Base-by-base conservation (phyloP, 2,113 vertebrate genomes). In the Pygoscelis antarcticus region DNA sequence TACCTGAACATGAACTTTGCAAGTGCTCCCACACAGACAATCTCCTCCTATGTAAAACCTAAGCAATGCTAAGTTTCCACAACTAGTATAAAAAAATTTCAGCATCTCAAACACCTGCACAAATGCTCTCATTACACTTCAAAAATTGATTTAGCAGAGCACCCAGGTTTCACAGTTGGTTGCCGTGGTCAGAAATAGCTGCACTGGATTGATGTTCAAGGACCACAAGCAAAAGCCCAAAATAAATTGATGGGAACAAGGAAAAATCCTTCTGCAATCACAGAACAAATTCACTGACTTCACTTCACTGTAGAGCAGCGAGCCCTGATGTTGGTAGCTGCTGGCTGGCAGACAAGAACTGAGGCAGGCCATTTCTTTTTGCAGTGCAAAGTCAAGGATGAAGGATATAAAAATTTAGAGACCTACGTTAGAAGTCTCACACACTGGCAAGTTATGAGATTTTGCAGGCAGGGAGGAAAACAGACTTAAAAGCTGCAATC, bases 351-450 rank as follows among this genome's bases (percentile, higher is more conserved):
- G 69, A 82, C 44, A 64, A 58, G 71, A 83, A 83, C 4, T 68
- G 68, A 94, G 86, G 68, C 74, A 92, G 57, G 13, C 72, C 51
- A 79, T 81, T 62, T 57, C 32, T 54, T 83, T 44, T 70, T 34
- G 30, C 40, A 82, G 65, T 19, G 36, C 57, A 84, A 89, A 94
- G 83, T 81, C 65, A 66, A 94, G 76, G 65, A 92, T 76, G 70
- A 91, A 92, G 86, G 81, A 78, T 69, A 94, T 54, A 83, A 85
- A 96, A 95, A 90, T 74, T 68, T 69, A 94, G 92, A 89, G 87
- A 80, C 74, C 68, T 38, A 66, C 49, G 69, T 83, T 85, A 60
- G 54, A 57, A 74, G 30, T 36, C 75, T 93, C 83, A 38, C 72
- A 62, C 29, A 7, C 47, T 64, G 78, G 66, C 58, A 89, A 95